Evolutionary conservation across 2,888 invertebrate species (phyloP).

Genomic region (Cephus sareptanus): DNA sequence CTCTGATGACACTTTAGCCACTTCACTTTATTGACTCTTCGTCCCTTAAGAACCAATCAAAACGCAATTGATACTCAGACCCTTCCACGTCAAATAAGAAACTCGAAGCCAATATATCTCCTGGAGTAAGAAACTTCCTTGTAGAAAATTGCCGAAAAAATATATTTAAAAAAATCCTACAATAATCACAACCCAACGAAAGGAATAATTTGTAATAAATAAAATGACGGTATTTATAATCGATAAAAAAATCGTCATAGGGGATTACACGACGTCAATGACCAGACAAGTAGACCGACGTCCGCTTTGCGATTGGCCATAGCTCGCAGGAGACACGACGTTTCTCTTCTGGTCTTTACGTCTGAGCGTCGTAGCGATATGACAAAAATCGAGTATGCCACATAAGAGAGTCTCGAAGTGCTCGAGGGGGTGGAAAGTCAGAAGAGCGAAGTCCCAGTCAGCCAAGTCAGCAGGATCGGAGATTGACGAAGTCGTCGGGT

Average conservation of each 20-base stretch:
- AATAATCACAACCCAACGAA: too few species aligned
- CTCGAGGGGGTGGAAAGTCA: constrained; percentile 5
- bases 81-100: constrained; percentile 24
- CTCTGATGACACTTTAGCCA: too few species aligned
- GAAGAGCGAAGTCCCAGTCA: constrained; percentile 7
- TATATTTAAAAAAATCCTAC: background rate
- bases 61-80: constrained; percentile 43
- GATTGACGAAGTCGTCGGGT: constrained; percentile 2
- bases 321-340: background rate
- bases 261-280: too few species aligned
- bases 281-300: too few species aligned
- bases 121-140: too few species aligned
- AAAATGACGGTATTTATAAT: too few species aligned
- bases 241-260: too few species aligned
- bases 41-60: constrained; percentile 47
- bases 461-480: constrained; percentile 20
- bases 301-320: too few species aligned
- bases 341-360: constrained; percentile 3
- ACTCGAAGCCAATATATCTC: too few species aligned
- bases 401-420: constrained; percentile 8
- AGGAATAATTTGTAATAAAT: too few species aligned
- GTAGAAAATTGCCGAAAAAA: too few species aligned
- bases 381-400: background rate
- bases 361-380: constrained; percentile 2
- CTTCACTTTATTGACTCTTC: constrained; percentile 47